A percentile compares a stretch with the other conserved stretches of the same genome.
These are phyloP conservation scores for Drosophila navojoa DNA, from an alignment of 1,140 invertebrate genomes.

Conservation along the genomic window DNA sequence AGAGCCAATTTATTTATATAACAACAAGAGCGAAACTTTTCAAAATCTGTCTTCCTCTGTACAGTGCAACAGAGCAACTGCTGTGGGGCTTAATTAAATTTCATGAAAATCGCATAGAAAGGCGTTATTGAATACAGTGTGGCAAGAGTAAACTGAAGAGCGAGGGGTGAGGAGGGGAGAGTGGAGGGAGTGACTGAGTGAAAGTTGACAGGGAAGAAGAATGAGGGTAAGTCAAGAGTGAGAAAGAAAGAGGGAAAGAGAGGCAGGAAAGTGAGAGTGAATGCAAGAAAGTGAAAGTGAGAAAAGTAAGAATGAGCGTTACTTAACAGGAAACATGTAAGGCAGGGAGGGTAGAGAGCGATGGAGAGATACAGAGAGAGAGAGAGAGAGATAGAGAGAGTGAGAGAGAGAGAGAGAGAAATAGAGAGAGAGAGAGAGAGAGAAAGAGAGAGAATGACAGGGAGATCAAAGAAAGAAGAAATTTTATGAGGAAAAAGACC, in stretches of 20 bases:
- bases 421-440: not conserved
- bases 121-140: not conserved
- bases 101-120: not conserved
- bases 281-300: no score
- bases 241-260: no score
- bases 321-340: no score
- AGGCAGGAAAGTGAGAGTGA: no score
- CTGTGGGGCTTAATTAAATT: not conserved
- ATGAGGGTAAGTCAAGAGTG: no score
- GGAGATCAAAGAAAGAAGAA: not conserved
- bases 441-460: not conserved
- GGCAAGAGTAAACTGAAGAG: no score
- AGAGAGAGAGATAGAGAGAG: not conserved
- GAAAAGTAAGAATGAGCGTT: no score
- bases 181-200: no score
- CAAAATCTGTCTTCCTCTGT: not conserved
- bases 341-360: not conserved
- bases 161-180: no score
- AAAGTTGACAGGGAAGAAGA: no score
- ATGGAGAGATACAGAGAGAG: not conserved
- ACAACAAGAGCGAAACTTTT: not conserved
- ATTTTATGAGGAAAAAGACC: no score
- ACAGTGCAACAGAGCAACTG: not conserved
- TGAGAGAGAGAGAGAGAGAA: not conserved
- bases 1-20: not conserved